Evolutionary conservation across 2,113 vertebrate species (phyloP), one percentile per base, ranked within the genome.

Genomic region (Ictalurus punctatus): DNA sequence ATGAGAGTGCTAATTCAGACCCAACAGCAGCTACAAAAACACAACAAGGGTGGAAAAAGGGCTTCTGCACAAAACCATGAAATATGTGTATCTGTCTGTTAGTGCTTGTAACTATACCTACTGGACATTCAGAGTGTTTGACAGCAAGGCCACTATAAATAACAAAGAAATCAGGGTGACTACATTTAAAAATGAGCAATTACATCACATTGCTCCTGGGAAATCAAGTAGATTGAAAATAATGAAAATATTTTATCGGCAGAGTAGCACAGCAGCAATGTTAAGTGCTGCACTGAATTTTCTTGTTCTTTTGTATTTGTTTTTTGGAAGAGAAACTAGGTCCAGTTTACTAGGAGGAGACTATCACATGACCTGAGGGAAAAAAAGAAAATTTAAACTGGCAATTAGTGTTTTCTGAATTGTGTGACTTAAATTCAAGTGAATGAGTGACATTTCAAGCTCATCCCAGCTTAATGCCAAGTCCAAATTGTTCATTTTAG

Each of bases 1-100:
- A 90, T 88, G 88, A 88, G 73, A 61, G 69, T 71, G 78, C 76
- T 87, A 87, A 91, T 92, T 91, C 86, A 79, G 63, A 6, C 44
- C 84, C 76, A 89, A 91, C 78, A 78, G 83, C 89, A 16, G 67
- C 85, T 44, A 83, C 88, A 83, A 90, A 92, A 84, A n/a, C 59
- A 56, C 7, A 56, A 85, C 65, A 27, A 71, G 79, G 82, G 30
- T 61, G 69, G 23, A 59, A 27, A 83, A 71, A 56, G 37, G 27
- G 34, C 13, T 10, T 85, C 19, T 23, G 34, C 34, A 14, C 34
- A 63, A 63, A 27, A 27, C 34, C 40, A 63, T 63, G 5, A 83
- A 83, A 83, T 71, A 25, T 56, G 67, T 27, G 14, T 5, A n/a
- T 34, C 13, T 84, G 13, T 14, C 34, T 48, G 37, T 58, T 61